Conservation (phyloP, 2,797 vertebrate genomes). For the Pantherophis alleghaniensis region DNA sequence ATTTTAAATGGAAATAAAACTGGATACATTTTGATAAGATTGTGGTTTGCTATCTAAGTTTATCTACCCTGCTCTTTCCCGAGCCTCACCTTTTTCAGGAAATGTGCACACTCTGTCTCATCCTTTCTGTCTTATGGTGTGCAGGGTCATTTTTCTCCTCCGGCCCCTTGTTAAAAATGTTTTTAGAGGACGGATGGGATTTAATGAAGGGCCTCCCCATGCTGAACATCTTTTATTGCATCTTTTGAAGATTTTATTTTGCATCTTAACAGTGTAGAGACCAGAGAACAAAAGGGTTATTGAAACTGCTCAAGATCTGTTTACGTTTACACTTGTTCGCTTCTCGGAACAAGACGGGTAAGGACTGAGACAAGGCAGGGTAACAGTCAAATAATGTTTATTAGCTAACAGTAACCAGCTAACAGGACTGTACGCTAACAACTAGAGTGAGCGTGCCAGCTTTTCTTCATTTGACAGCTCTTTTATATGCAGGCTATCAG, state of each 20-base stretch:
- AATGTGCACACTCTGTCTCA: not conserved
- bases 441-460: too few relatives aligned
- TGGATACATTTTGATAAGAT: not conserved
- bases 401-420: too few relatives aligned
- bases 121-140: not conserved
- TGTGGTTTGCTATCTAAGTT: not conserved
- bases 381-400: too few relatives aligned
- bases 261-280: not conserved
- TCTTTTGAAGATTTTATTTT: not conserved
- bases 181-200: not conserved
- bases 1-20: not conserved
- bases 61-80: not conserved
- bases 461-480: too few relatives aligned
- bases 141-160: not conserved
- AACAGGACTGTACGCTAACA: too few relatives aligned
- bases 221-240: not conserved
- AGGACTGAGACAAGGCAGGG: too few relatives aligned
- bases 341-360: too few relatives aligned
- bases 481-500: too few relatives aligned
- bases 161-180: not conserved
- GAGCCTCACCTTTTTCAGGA: not conserved
- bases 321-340: too few relatives aligned
- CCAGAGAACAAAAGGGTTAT: constrained; percentile 22
- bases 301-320: constrained; percentile 44
- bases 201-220: not conserved